Evolutionary conservation across 2,888 invertebrate genomes (phyloP), one percentile per base, ranked within the genome.

Genomic region (Pyrochroa serraticornis): DNA sequence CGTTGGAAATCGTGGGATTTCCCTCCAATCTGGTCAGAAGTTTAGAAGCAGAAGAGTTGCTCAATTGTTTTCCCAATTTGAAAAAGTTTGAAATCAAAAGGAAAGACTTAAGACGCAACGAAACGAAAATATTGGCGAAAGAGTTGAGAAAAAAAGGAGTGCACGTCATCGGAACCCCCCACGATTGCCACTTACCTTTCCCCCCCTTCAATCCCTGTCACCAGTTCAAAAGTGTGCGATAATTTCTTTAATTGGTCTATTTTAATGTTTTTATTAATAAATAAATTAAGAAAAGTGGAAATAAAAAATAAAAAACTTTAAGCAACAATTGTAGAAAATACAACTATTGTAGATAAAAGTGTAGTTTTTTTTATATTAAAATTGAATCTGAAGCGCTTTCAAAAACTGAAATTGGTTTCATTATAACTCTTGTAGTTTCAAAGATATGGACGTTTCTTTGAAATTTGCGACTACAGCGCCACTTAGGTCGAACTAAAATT

Each of bases 191-290:
- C 9, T 7, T 43, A 9, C 10, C 9, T 49, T 10, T 10, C 60
- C 46, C 10, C 52, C 47, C 75, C 70, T 58, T 85, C 83, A 41
- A 75, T 68, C 33, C 86, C 69, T 12, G 77, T 39, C 7, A 87
- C 81, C 52, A 65, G 69, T 0, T 85, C 82, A 54, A 83, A 76
- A 39, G 86, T 80, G 46, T 84, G 79, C 7, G 85, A 75, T 3
- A 84, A 73, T 51, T 82, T 81, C 32, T 80, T 79, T 34, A 87
- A 74, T 50, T 83, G 82, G 7, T 80, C 76, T 43, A 84, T 78
- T 7, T 81, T 81, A 58, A 82, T 78, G 50, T 76, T 77, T 70
- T 84, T 79, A 58, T 77, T 74, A 8, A 79, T 22, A 22, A 22
- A 5, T 22, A 22, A 22, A 22, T 22, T 5, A 22, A 22, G 22